These are phyloP conservation scores for Rhopalosiphum nymphaeae DNA, from an alignment of 2,888 invertebrate species.

Conservation along the genomic window DNA sequence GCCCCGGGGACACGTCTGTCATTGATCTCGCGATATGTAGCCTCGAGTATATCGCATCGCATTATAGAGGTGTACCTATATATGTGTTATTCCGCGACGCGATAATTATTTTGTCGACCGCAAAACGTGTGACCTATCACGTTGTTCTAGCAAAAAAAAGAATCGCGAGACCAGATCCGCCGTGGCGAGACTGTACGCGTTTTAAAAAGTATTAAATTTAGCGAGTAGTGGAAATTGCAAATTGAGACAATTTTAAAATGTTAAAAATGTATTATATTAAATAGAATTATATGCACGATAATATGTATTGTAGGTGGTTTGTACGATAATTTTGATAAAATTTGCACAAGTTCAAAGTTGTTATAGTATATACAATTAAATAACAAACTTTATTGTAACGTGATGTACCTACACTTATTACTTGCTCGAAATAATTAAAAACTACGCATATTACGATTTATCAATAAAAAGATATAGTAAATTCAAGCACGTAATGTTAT, in stretches of 20 bases:
- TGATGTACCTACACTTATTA: background rate
- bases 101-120: background rate
- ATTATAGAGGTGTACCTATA: background rate
- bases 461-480: background rate
- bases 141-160: background rate
- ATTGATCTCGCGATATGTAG: constrained; percentile 32
- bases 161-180: background rate
- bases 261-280: background rate
- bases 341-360: background rate
- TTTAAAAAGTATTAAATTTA: background rate
- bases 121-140: background rate
- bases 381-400: background rate
- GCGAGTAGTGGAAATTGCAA: background rate
- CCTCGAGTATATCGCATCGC: background rate
- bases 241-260: background rate
- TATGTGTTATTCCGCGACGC: too few species aligned
- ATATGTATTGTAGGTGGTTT: background rate
- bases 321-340: background rate
- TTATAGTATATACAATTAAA: background rate
- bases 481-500: background rate
- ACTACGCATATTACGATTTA: background rate
- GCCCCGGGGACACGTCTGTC: constrained; percentile 27
- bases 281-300: background rate
- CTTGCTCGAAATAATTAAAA: background rate
- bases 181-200: background rate